phyloP scores from a whole-genome alignment of 2,888 invertebrate genomes.

The Allygus modestus region DNA sequence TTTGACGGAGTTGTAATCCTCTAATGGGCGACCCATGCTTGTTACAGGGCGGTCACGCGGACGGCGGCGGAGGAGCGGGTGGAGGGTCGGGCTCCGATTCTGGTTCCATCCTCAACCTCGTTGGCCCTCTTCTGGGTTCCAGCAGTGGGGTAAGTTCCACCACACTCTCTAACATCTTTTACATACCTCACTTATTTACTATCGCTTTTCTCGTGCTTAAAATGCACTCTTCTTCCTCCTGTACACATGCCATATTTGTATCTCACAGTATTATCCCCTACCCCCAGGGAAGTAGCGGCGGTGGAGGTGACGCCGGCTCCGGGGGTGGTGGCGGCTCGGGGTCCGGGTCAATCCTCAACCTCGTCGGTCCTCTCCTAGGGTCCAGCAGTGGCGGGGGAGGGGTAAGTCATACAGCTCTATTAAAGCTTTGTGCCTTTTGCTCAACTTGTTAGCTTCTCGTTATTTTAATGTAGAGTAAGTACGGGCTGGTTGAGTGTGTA shows the following conservation, averaged over 20 bases:
- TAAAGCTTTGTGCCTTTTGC: too few relatives aligned
- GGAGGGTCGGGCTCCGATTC: conserved; percentile 66
- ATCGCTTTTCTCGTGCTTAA: not conserved
- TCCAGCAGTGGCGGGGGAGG: conserved; percentile 66
- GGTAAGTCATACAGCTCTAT: not conserved
- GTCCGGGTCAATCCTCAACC: conserved; percentile 66
- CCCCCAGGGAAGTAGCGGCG: conserved; percentile 44
- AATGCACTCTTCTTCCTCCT: not conserved
- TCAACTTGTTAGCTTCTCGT: too few relatives aligned
- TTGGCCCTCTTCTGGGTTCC: conserved; percentile 69
- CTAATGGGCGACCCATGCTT: too few relatives aligned
- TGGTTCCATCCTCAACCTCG: conserved; percentile 68
- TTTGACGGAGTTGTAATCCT: too few relatives aligned
- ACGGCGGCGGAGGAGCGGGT: conserved; percentile 56
- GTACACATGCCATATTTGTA: not conserved
- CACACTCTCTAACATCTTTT: not conserved
- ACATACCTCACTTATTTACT: conserved; percentile 12
- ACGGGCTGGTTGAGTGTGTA: too few relatives aligned
- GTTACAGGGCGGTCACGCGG: conserved; percentile 23
- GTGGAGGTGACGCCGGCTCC: conserved; percentile 4
- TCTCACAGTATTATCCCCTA: not conserved
- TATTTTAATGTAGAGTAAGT: too few relatives aligned
- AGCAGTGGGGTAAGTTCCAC: conserved; percentile 65
- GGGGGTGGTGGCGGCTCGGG: conserved; percentile 66
- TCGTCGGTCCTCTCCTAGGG: conserved; percentile 68